Conservation (phyloP, 1,140 invertebrate species). For the Zaprionus vittiger region DNA sequence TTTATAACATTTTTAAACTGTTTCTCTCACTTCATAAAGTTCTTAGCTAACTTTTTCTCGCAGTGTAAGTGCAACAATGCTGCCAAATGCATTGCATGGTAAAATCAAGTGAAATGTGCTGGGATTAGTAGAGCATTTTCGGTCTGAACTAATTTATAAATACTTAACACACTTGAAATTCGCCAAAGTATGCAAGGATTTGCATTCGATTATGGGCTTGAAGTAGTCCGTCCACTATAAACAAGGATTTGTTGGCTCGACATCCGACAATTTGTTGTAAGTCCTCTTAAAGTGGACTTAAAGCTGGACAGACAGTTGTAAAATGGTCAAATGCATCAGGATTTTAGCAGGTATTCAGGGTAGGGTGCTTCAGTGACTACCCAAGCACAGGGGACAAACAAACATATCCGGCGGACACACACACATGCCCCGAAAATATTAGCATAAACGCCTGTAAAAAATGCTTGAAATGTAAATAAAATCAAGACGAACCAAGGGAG, state of each 20-base stretch:
- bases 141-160: conserved; percentile 18
- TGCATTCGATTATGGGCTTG: conserved; percentile 12
- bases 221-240: conserved; percentile 2
- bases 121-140: conserved; percentile 13
- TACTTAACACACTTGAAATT: neutral
- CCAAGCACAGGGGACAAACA: neutral
- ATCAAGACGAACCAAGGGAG: conserved; percentile 60
- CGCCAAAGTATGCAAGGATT: conserved; percentile 15
- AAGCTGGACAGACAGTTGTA: conserved; percentile 24
- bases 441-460: conserved; percentile 64
- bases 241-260: conserved; percentile 11
- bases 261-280: conserved; percentile 24
- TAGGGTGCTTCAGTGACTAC: neutral
- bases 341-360: conserved; percentile 22
- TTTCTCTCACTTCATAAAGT: neutral
- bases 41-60: neutral
- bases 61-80: conserved; percentile 6
- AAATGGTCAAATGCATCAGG: conserved; percentile 11
- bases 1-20: no score
- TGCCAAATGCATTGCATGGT: conserved; percentile 2
- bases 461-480: conserved; percentile 82
- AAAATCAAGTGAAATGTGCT: neutral
- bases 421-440: conserved; percentile 61
- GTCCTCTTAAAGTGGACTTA: conserved; percentile 25
- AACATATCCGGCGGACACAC: neutral